Evolutionary conservation across 2,797 vertebrate genomes (phyloP).

Genomic region (Epinephelus coioides): DNA sequence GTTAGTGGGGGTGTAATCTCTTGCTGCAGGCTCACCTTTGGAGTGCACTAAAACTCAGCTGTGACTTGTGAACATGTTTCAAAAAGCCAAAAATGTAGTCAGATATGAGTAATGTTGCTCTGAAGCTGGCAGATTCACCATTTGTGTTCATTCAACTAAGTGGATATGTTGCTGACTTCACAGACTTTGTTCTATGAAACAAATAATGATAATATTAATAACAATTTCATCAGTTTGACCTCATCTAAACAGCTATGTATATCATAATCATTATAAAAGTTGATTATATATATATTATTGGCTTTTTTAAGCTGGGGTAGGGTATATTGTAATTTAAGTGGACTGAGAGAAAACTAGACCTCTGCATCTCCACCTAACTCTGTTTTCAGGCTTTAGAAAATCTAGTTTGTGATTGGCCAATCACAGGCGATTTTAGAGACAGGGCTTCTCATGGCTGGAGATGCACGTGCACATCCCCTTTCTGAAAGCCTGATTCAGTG

Average conservation of each 20-base stretch:
- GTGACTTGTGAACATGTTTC: constrained; percentile 27
- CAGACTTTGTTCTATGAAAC: not conserved
- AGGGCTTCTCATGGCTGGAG: no score
- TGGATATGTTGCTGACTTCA: not conserved
- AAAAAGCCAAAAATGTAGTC: constrained; percentile 23
- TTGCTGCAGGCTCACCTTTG: constrained; percentile 40
- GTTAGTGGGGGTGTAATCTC: constrained; percentile 37
- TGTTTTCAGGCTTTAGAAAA: no score
- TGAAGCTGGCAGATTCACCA: constrained; percentile 4
- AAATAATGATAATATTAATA: not conserved
- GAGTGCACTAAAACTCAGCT: constrained; percentile 26
- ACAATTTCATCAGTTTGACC: not conserved
- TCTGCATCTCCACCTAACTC: no score
- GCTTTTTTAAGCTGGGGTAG: no score
- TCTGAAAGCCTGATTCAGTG: no score
- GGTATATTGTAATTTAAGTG: no score
- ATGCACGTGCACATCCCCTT: no score
- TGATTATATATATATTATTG: no score
- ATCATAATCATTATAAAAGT: not conserved
- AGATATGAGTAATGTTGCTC: constrained; percentile 15
- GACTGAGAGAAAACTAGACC: no score
- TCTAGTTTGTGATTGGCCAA: no score
- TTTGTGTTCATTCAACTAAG: not conserved
- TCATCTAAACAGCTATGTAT: not conserved
- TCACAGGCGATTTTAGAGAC: no score